Evolutionary conservation across 1,140 invertebrate genomes (phyloP), one percentile per base, ranked within the genome.

Genomic region (Pachypeltis micranthus): DNA sequence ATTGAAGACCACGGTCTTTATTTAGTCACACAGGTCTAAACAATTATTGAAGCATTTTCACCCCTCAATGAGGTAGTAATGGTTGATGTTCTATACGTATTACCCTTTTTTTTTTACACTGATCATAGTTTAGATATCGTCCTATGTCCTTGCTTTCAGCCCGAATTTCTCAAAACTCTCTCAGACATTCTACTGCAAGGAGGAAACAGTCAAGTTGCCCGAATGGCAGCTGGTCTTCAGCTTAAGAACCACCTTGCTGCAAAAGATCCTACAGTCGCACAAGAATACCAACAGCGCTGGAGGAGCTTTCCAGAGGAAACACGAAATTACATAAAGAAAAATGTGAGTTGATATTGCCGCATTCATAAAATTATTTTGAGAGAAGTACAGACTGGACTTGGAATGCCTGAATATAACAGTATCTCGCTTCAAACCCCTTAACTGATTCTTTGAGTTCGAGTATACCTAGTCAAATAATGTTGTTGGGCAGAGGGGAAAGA

Each of bases 201-300:
- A 23, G 85, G 85, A 29, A 93, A 96, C 72, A 91, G 87, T 72
- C 84, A 87, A 34, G 93, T 98, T 65, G 93, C 93, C 44, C 85
- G 97, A 62, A 97, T 96, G 88, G 96, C 96, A 68, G 95, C 96
- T 67, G 96, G 96, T 69, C 78, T 99, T 54, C 96, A 99, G 75
- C 80, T 99, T 12, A 99, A 99, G 78, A 99, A 99, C 80, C 88
- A 93, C 68, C 81, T 99, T 24, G 96, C 93, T 58, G 96, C 96
- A 59, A 99, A 99, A 81, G 96, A 99, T 77, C 76, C 79, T 27
- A 80, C 78, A 29, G 77, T 94, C 59, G 90, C 90, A 76, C 72
- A 77, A 55, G 83, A 88, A 64, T 93, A 95, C 73, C 91, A 96
- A 73, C 85, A 92, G 66, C 77, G 94, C 72, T 99, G 96, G 96